Conservation (phyloP, 2,888 invertebrate genomes). For the Ormyrus nitidulus region DNA sequence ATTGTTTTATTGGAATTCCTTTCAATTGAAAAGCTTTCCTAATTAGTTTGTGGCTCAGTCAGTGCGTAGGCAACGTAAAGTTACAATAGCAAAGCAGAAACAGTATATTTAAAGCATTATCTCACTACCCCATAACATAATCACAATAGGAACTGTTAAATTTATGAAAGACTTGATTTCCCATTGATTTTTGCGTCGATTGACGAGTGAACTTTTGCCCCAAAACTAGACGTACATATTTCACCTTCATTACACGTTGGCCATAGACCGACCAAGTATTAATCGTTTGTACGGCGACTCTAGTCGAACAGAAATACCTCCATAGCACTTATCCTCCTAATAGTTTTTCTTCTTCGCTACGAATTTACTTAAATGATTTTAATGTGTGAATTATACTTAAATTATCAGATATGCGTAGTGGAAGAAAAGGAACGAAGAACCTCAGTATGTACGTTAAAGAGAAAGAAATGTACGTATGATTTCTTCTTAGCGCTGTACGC, state of each 20-base stretch:
- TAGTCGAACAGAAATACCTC: slow-evolving; percentile 74
- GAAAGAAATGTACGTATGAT: slow-evolving; percentile 9
- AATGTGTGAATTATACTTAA: slow-evolving; percentile 62
- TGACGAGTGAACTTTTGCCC: neutral
- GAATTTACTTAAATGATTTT: slow-evolving; percentile 60
- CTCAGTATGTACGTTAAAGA: slow-evolving; percentile 29
- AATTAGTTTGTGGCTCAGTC: neutral
- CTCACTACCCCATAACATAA: neutral
- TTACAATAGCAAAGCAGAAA: slow-evolving; percentile 3
- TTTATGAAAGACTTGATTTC: slow-evolving; percentile 9
- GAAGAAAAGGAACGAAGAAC: slow-evolving; percentile 15
- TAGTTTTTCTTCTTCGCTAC: slow-evolving; percentile 19
- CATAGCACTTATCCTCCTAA: slow-evolving; percentile 59
- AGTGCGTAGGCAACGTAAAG: neutral
- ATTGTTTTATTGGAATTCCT: too few species aligned
- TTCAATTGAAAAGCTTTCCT: too few species aligned
- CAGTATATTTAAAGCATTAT: slow-evolving; percentile 22
- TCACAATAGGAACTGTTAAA: slow-evolving; percentile 2
- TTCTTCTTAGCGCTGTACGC: neutral
- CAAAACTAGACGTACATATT: slow-evolving; percentile 13
- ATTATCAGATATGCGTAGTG: slow-evolving; percentile 48
- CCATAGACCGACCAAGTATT: slow-evolving; percentile 66
- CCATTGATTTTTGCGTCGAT: slow-evolving; percentile 48
- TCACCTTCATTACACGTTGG: slow-evolving; percentile 57
- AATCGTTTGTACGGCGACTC: slow-evolving; percentile 71